A percentile compares a stretch with the other conserved stretches of the same genome.
Evolutionary conservation across 2,888 invertebrate genomes (phyloP).

Genomic region (Holacanthella duospinosa): DNA sequence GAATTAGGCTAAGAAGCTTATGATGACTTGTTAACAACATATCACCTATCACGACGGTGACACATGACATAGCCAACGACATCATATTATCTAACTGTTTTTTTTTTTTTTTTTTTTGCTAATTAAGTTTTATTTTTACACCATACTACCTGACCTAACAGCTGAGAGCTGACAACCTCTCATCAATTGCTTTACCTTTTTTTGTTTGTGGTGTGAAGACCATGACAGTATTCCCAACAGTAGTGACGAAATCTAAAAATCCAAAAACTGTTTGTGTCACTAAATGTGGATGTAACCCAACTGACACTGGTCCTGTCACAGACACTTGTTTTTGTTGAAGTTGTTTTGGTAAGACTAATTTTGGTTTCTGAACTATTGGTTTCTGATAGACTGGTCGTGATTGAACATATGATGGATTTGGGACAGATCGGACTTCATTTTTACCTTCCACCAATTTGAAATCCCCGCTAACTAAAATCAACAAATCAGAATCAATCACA

Average conservation of each 20-base stretch:
- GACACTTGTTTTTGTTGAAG: slow-evolving; percentile 11
- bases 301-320: background rate
- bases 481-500: background rate
- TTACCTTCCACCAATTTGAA: slow-evolving; percentile 15
- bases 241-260: slow-evolving; percentile 85
- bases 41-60: too few relatives aligned
- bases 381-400: slow-evolving; percentile 40
- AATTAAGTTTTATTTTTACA: too few relatives aligned
- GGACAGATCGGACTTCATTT: slow-evolving; percentile 27
- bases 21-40: too few relatives aligned
- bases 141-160: too few relatives aligned
- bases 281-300: slow-evolving; percentile 40
- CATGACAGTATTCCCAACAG: slow-evolving; percentile 88
- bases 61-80: too few relatives aligned
- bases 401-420: slow-evolving; percentile 27
- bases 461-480: background rate
- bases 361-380: slow-evolving; percentile 38
- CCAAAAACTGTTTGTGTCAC: slow-evolving; percentile 87
- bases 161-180: too few relatives aligned
- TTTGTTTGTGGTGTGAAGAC: slow-evolving; percentile 74
- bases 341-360: slow-evolving; percentile 19
- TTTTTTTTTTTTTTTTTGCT: too few relatives aligned
- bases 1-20: too few relatives aligned
- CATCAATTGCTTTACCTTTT: slow-evolving; percentile 30
- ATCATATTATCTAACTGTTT: too few relatives aligned